Base-by-base conservation (phyloP, 2,797 vertebrate genomes). In the Erethizon dorsatum region DNA sequence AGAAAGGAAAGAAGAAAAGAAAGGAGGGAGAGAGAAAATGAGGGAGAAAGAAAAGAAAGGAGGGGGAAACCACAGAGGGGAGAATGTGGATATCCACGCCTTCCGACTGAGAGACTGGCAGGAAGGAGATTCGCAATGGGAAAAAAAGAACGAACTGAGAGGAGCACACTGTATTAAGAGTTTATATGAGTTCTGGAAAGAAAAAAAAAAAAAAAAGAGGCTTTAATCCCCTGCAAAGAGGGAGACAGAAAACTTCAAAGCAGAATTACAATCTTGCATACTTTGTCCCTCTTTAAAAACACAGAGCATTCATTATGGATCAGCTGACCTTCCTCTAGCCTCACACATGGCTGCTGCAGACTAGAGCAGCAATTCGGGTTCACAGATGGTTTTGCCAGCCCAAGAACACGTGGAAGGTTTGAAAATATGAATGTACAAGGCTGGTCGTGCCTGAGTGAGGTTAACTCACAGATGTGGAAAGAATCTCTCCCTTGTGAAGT, bases 191-290 rank as follows among this genome's bases (percentile, higher is more conserved):
- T 86, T 97, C 85, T 63, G 82, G 37, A 94, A 97, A 97, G 75
- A 26, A 54, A 22, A 45, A 26, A 33, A n/a, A n/a, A n/a, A n/a
- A 56, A 57, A 65, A 83, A 86, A 33, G 97, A 84, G 11, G 45
- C 97, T 98, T 98, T 98, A 98, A 98, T 98, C 94, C 90, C 96
- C 71, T 97, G 69, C 96, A 95, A 96, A 97, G 73, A 83, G 71
- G 96, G 47, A 97, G 94, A 95, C 92, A 92, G 90, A 84, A 97
- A 97, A 98, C 98, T 98, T 99, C 98, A 99, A 98, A 99, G 98
- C 97, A 90, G 50, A 98, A 97, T 77, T 89, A 97, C 97, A 97
- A 97, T 97, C 94, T 83, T 90, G 37, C 11, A 0, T 61, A 94
- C 97, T 98, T 97, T 97, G 65, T 86, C 96, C 93, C 87, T 80